Evolutionary conservation across 2,797 vertebrate species (phyloP).

Genomic region (Acestrorhynchus altus): DNA sequence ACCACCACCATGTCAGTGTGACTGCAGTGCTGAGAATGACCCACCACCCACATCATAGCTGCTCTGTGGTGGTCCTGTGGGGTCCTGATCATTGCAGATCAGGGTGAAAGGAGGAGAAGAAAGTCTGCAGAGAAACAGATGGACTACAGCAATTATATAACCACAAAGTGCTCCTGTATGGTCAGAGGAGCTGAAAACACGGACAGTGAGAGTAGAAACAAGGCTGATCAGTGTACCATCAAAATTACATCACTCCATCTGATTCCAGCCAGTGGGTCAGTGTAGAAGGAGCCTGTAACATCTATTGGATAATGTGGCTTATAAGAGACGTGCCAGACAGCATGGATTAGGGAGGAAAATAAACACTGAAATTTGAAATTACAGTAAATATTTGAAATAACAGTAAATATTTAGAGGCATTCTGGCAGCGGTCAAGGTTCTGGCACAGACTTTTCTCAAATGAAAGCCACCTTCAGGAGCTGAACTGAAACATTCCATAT

Average conservation of each 20-base stretch:
- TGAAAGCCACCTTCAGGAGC: constrained; percentile 72
- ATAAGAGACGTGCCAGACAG: constrained; percentile 53
- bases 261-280: not conserved
- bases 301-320: constrained; percentile 40
- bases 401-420: constrained; percentile 76
- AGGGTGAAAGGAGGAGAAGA: too few species aligned
- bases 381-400: constrained; percentile 77
- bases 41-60: too few species aligned
- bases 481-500: constrained; percentile 52
- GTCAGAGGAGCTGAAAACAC: too few species aligned
- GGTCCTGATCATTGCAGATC: too few species aligned
- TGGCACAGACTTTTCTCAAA: constrained; percentile 69
- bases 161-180: not conserved
- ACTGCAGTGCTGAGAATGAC: too few species aligned
- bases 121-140: too few species aligned
- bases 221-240: too few species aligned
- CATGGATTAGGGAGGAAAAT: constrained; percentile 68
- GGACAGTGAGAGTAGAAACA: too few species aligned
- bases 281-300: constrained; percentile 17
- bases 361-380: constrained; percentile 74
- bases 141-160: too few species aligned
- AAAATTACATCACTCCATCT: too few species aligned
- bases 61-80: too few species aligned
- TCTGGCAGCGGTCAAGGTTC: constrained; percentile 73
- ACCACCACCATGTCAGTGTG: too few species aligned